Evolutionary conservation across 2,113 vertebrate genomes (phyloP).

Genomic region (Pavo muticus): DNA sequence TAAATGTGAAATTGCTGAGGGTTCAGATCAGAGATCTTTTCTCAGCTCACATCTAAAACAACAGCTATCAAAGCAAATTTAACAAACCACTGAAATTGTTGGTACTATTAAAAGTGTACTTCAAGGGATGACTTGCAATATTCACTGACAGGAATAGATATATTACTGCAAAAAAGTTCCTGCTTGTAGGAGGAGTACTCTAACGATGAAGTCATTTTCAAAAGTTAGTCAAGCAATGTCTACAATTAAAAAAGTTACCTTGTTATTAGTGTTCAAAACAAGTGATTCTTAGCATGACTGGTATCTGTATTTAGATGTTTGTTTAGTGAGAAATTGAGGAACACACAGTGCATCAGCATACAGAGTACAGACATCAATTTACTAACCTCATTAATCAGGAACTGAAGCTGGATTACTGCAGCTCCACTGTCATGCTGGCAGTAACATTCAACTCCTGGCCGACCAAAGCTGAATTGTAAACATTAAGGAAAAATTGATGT

Average conservation of each 20-base stretch:
- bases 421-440: conserved; percentile 96
- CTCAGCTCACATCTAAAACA: background rate
- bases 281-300: background rate
- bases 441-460: conserved; percentile 96
- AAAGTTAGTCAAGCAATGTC: background rate
- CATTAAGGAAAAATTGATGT: conserved; percentile 84
- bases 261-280: background rate
- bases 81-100: background rate
- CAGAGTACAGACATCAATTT: background rate
- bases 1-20: background rate
- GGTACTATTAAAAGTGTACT: background rate
- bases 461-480: conserved; percentile 88
- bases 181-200: background rate
- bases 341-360: background rate
- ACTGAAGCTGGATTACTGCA: conserved; percentile 97
- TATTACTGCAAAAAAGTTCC: background rate
- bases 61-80: background rate
- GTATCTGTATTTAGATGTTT: background rate
- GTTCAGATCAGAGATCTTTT: background rate
- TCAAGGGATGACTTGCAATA: background rate
- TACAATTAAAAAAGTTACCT: background rate
- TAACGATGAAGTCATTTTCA: background rate
- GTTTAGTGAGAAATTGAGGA: background rate
- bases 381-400: conserved; percentile 98
- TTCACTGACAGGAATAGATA: background rate